Evolutionary conservation across 2,113 vertebrate genomes (phyloP), one percentile per base, ranked within the genome.

Genomic region (Myiopsitta monachus): DNA sequence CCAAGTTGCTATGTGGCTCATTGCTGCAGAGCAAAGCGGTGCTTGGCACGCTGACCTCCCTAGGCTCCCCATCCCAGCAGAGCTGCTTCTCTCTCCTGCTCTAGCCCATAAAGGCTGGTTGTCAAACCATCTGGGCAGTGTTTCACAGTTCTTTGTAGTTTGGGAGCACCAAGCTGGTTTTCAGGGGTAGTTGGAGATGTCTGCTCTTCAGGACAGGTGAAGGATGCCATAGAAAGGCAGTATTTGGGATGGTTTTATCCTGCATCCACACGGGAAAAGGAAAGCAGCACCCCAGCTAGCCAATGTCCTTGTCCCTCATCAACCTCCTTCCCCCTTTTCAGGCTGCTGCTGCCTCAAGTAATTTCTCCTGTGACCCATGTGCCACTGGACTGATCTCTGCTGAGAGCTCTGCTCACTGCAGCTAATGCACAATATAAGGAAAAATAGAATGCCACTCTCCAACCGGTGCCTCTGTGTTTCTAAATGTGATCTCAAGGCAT

Each of bases 71-170:
- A 3, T 67, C 41, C 46, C 77, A 87, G 47, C 18, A 38, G 55
- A 67, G 28, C 55, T 89, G 44, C 68, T 83, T 14, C 75, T 88
- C 31, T 64, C n/a, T 64, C 74, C 55, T 47, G 62, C 90, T 87
- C 3, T 10, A 55, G 66, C 47, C 73, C 43, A 46, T 51, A 68
- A 89, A 68, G 30, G 14, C 57, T 22, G 18, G 10, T 33, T 94
- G 57, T 61, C 70, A 85, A 85, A 82, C 51, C 43, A 27, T 64
- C 78, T 51, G 74, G 43, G 66, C 22, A n/a, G 43, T 41, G 52
- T 82, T 91, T 82, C 44, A 21, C 39, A 67, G 87, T 55, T 33
- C 49, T 94, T 83, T 90, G 67, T 64, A 59, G 54, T 49, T 90
- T 73, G 62, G 19, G 30, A 33, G 47, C 33, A 86, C 77, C 28